Evolutionary conservation across 2,888 invertebrate genomes (phyloP), one percentile per base, ranked within the genome.

Genomic region (Lasioglossum lativentre): DNA sequence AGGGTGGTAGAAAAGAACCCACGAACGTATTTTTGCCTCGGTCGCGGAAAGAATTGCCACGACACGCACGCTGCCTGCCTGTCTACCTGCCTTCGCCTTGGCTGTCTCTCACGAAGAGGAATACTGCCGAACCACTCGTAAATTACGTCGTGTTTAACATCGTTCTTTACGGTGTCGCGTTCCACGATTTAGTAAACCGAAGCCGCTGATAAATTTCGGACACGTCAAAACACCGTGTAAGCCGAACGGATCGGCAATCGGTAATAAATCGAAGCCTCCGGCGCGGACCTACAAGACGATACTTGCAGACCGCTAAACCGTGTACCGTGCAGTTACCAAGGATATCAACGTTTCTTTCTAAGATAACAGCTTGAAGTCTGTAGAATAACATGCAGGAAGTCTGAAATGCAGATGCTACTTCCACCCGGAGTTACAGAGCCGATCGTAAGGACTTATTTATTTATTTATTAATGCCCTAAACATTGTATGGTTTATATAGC

Each of bases 11-110:
- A 91, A 91, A 91, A 89, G 88, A 90, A 91, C 89, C 82, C 84
- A 87, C 79, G 86, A 86, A 86, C 90, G 88, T 90, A 89, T 89
- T 91, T 91, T 91, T 91, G 88, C 88, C 89, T 85, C 83, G 88
- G 56, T 80, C 83, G 91, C 90, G 90, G 90, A 91, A 90, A 90
- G 90, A 91, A 90, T 90, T 88, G 87, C 90, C 90, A 38, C 63
- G 90, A 89, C 90, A 90, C 91, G 91, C 91, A 90, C 90, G 90
- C 66, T 59, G 27, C 59, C 27, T 59, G 59, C 59, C 27, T 59
- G 27, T n/a, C 59, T 59, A 27, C 59, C 59, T 30, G 59, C 59
- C 59, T 59, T 14, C 30, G 68, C 71, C 75, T 75, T 38, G 72
- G 78, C 82, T 89, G 88, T 91, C 90, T 82, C 83, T 88, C 88